A percentile compares a stretch with the other conserved stretches of the same genome.
phyloP scores from a whole-genome alignment of 2,888 invertebrate genomes.

The Crematogaster levior region DNA sequence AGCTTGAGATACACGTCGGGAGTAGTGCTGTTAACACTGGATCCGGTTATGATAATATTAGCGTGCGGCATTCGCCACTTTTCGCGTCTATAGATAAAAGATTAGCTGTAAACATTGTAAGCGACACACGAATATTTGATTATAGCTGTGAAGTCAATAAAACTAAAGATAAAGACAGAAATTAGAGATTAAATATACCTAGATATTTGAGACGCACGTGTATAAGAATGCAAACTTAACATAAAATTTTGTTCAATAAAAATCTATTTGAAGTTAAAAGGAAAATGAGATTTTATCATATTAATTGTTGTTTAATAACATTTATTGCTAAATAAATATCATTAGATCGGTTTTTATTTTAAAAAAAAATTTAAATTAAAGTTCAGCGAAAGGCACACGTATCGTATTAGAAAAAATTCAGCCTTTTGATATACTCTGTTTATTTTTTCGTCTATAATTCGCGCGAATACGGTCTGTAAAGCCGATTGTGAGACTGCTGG shows the following conservation, averaged over 20 bases:
- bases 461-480: conserved; percentile 7
- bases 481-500: neutral
- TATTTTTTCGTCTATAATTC: neutral
- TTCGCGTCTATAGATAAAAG: conserved; percentile 23
- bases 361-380: neutral
- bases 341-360: neutral
- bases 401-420: neutral
- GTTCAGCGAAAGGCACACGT: no score
- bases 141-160: neutral
- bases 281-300: neutral
- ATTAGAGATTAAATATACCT: neutral
- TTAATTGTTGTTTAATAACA: neutral
- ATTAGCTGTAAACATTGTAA: conserved; percentile 14
- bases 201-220: neutral
- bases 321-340: neutral
- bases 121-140: neutral
- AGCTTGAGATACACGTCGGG: conserved; percentile 4
- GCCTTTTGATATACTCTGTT: neutral
- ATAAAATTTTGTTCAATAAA: neutral
- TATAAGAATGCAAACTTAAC: neutral
- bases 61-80: conserved; percentile 21
- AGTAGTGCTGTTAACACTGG: conserved; percentile 32
- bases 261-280: neutral
- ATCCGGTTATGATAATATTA: conserved; percentile 47
- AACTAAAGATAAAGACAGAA: neutral